phyloP scores from a whole-genome alignment of 2,113 vertebrate species.

The Bubo scandiacus region DNA sequence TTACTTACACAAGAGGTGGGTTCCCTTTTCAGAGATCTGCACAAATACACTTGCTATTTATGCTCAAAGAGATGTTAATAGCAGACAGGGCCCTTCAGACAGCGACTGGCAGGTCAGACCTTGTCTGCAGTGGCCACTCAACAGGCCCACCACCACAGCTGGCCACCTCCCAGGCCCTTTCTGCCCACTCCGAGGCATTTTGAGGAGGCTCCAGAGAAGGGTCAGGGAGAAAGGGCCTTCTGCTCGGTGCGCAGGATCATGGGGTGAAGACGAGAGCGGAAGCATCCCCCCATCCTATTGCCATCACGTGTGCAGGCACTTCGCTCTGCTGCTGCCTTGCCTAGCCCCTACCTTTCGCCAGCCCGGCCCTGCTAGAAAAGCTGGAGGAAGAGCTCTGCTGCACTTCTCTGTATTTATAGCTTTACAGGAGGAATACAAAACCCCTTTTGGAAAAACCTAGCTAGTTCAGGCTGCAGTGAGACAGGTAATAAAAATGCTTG shows the following conservation, averaged over 20 bases:
- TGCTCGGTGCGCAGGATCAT: neutral
- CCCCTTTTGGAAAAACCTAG: constrained; percentile 38
- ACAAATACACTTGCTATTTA: constrained; percentile 23
- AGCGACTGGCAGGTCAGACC: neutral
- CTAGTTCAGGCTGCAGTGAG: constrained; percentile 34
- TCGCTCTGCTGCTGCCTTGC: neutral
- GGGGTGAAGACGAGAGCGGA: neutral
- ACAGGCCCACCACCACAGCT: neutral
- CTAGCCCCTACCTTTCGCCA: neutral
- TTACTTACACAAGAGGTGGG: constrained; percentile 38
- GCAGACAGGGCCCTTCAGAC: neutral
- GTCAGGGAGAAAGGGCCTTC: neutral
- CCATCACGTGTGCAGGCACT: neutral
- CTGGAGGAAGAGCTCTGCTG: neutral
- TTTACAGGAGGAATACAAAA: constrained; percentile 32
- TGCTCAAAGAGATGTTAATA: constrained; percentile 42
- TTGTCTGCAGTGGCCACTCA: neutral
- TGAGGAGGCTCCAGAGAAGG: neutral
- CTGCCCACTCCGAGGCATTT: neutral
- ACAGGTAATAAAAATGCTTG: constrained; percentile 44
- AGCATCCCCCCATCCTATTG: neutral
- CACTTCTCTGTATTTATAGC: constrained; percentile 42
- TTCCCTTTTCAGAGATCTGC: constrained; percentile 61
- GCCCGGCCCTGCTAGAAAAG: neutral
- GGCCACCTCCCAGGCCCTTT: neutral